Evolutionary conservation across 2,888 invertebrate species (phyloP), one percentile per base, ranked within the genome.

Genomic region (Mystacides longicornis): DNA sequence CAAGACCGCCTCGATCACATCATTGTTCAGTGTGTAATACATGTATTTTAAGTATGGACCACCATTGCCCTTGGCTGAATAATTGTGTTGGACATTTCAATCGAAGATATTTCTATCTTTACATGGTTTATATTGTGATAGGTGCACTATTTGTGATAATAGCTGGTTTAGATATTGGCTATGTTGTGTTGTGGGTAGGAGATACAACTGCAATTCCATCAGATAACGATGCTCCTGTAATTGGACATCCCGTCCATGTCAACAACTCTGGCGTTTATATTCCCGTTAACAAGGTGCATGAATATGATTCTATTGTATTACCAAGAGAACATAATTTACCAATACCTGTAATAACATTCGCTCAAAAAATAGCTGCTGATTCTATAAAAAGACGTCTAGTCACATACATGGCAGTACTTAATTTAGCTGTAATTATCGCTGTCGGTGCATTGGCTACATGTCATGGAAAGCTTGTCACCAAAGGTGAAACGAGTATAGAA

Each of bases 61-160:
- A 97, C 71, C 96, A 97, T 68, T 97, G 97, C 68, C 96, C 96
- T 4, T 98, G 97, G 97, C 78, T 98, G 27, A 96, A 98, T 71
- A 97, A 96, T 70, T 98, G 98, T 69, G 92, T 98, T 19, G 98
- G 98, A 0, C 90, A 89, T 70, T 86, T 80, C 66, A 98, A 98
- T 71, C 95, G 96, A 66, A 81, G 97, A 52, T 89, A 94, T 69
- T 96, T 96, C 71, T 95, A 89, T 69, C 79, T 94, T 51, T 97
- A 93, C 69, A 94, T 96, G 87, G 82, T 83, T 1, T 97, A 90
- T 68, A 93, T 93, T 75, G 86, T 91, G 2, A 66, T 87, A 7
- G 97, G 96, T 21, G 83, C 88, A 53, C 65, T 86, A n/a, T 94
- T 91, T 71, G 77, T 93, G 2, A 87, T 93, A 65, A 65, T 86